Evolutionary conservation across 2,888 invertebrate genomes (phyloP), one percentile per base, ranked within the genome.

Genomic region (Rotaria magnacalcarata): DNA sequence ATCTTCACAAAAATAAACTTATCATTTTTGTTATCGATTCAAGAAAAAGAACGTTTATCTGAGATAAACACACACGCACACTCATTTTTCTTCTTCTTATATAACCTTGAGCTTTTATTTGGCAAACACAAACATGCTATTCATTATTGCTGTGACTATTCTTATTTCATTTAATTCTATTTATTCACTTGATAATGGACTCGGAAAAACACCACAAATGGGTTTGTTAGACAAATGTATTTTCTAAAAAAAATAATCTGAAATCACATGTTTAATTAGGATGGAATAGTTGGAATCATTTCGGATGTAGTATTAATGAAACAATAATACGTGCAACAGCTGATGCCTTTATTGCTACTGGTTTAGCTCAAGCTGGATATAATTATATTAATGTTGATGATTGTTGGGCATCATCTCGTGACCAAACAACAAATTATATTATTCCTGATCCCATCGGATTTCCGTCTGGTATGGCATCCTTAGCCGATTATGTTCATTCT

Each of bases 201-300:
- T 80, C 5, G 80, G 80, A 19, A 43, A 47, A n/a, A 80, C 80
- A n/a, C 80, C 80, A 47, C 80, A 80, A 47, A 80, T 80, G 80
- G 80, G 80, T 80, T 14, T 11, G 80, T 80, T 43, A 4, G 11
- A 41, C 0, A 19, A 21, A 24, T 41, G 34, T 34, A 14, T 74
- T 43, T 74, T 67, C 54, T 4, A 16, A 14, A 52, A 52, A 52
- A 52, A 16, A 52, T 52, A 16, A 16, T 16, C 3, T 52, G 52
- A 14, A 14, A 52, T 52, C 14, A 14, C 8, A 52, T 52, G 3
- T 16, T 52, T 14, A 11, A 60, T 41, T 41, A 80, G 80, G 80
- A n/a, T 80, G 80, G 80, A 80, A 80, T 14, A 80, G 80, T 47
- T 80, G 80, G 80, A 80, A 80, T 80, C 47, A 80, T 80, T 80